These are phyloP conservation scores for Turritopsis rubra DNA, from an alignment of 30 jellyfish, hydroid and myxozoan species.

Conservation along the genomic window DNA sequence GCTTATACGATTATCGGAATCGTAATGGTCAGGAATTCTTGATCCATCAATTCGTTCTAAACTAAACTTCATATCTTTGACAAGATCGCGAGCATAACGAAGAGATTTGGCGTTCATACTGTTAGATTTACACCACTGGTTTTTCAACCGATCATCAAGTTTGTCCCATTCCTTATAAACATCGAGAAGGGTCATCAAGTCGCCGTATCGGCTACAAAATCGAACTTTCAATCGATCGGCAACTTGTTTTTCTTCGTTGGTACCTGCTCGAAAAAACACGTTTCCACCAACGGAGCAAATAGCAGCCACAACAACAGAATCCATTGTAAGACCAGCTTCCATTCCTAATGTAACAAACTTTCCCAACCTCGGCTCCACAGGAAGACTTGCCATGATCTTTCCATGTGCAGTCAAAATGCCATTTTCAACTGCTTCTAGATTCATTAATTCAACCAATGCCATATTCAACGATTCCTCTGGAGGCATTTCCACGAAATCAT, in stretches of 20 bases:
- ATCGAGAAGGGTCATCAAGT: slow-evolving; percentile 37
- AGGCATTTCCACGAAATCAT: slow-evolving; percentile 55
- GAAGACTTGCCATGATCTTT: slow-evolving; percentile 35
- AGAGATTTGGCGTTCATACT: slow-evolving; percentile 53
- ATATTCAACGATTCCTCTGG: slow-evolving; percentile 22
- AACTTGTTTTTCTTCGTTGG: slow-evolving; percentile 40
- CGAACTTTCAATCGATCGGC: slow-evolving; percentile 41
- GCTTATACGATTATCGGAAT: background rate
- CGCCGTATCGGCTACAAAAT: slow-evolving; percentile 47
- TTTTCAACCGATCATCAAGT: slow-evolving; percentile 13
- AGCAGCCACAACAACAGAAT: slow-evolving; percentile 42
- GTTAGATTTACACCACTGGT: slow-evolving; percentile 43
- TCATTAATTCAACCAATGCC: slow-evolving; percentile 19
- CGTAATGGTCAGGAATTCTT: background rate
- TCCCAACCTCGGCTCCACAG: slow-evolving; percentile 52
- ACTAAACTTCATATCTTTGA: slow-evolving; percentile 19
- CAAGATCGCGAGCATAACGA: slow-evolving; percentile 32
- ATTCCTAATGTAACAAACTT: slow-evolving; percentile 37
- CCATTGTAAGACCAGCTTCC: slow-evolving; percentile 34
- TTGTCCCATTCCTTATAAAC: slow-evolving; percentile 45
- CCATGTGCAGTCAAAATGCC: slow-evolving; percentile 37
- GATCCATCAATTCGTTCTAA: slow-evolving; percentile 3
- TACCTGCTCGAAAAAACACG: slow-evolving; percentile 50
- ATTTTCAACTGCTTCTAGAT: slow-evolving; percentile 44
- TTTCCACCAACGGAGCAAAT: slow-evolving; percentile 39